Evolutionary conservation across 2,888 invertebrate species (phyloP).

Genomic region (Drosophila leonis): DNA sequence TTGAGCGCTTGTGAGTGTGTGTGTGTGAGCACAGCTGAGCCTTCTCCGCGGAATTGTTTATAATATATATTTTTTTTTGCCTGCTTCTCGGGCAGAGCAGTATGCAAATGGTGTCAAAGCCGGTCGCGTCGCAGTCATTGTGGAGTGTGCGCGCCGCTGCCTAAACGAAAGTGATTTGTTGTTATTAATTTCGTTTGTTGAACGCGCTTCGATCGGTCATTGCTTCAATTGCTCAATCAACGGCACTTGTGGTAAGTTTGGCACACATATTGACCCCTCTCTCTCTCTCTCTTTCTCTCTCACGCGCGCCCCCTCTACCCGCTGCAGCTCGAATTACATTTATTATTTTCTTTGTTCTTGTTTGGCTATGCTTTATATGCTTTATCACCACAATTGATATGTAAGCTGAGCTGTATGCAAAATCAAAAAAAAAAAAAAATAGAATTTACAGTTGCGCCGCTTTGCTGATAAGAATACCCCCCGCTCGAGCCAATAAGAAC

Average conservation of each 20-base stretch:
- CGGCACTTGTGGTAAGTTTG: slow-evolving; percentile 76
- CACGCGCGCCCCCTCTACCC: background rate
- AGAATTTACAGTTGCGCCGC: slow-evolving; percentile 34
- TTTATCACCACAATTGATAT: slow-evolving; percentile 64
- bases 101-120: slow-evolving; percentile 74
- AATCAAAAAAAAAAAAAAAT: slow-evolving; percentile 15
- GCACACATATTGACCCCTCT: slow-evolving; percentile 58
- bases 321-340: slow-evolving; percentile 43
- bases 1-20: slow-evolving; percentile 23
- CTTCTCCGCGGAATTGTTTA: slow-evolving; percentile 62
- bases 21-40: slow-evolving; percentile 64
- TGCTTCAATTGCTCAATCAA: slow-evolving; percentile 72
- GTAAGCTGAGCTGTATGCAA: slow-evolving; percentile 29
- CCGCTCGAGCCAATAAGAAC: slow-evolving; percentile 32
- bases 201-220: slow-evolving; percentile 50
- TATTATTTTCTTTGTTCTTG: slow-evolving; percentile 56
- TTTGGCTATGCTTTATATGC: slow-evolving; percentile 24
- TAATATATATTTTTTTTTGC: slow-evolving; percentile 52
- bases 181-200: slow-evolving; percentile 48
- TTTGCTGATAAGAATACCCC: slow-evolving; percentile 50
- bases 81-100: slow-evolving; percentile 42
- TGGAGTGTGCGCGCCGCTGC: slow-evolving; percentile 45
- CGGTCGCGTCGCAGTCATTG: slow-evolving; percentile 61
- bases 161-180: slow-evolving; percentile 75
- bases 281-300: slow-evolving; percentile 6